These are phyloP conservation scores for Umimayanthus chanpuru DNA, from an alignment of 92 coral and sea anemone species.

Conservation along the genomic window DNA sequence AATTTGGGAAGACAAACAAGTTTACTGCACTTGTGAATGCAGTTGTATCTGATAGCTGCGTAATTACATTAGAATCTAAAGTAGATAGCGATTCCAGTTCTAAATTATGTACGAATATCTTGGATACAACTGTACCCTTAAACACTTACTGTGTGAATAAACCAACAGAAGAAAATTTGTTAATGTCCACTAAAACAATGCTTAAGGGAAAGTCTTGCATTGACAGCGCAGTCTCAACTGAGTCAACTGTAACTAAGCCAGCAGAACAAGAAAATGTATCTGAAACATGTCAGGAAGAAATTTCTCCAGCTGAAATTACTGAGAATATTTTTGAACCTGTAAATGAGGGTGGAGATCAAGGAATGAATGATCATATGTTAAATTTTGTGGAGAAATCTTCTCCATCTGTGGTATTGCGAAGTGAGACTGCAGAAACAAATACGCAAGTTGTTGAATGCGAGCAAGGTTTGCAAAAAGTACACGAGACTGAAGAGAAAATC, in stretches of 20 bases:
- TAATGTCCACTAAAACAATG: not conserved
- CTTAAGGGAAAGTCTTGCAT: not conserved
- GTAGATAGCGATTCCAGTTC: not conserved
- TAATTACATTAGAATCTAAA: not conserved
- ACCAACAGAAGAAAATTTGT: not conserved
- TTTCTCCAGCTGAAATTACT: not conserved
- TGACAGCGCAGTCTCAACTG: not conserved
- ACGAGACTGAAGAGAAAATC: not conserved
- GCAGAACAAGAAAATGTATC: not conserved
- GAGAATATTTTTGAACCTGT: not conserved
- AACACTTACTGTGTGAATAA: not conserved
- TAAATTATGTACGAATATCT: not conserved
- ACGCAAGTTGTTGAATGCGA: not conserved
- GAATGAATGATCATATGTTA: not conserved
- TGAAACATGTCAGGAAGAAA: not conserved
- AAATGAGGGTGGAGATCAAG: not conserved
- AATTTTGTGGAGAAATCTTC: not conserved
- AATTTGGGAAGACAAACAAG: slow-evolving; percentile 1
- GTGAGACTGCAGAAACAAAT: not conserved
- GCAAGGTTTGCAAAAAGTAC: not conserved
- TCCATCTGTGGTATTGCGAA: not conserved
- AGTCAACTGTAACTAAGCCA: not conserved
- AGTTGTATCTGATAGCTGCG: not conserved
- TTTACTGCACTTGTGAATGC: not conserved
- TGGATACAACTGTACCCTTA: not conserved